Evolutionary conservation across 2,888 invertebrate genomes (phyloP), one percentile per base, ranked within the genome.

Genomic region (Mesorhabditis sp.): DNA sequence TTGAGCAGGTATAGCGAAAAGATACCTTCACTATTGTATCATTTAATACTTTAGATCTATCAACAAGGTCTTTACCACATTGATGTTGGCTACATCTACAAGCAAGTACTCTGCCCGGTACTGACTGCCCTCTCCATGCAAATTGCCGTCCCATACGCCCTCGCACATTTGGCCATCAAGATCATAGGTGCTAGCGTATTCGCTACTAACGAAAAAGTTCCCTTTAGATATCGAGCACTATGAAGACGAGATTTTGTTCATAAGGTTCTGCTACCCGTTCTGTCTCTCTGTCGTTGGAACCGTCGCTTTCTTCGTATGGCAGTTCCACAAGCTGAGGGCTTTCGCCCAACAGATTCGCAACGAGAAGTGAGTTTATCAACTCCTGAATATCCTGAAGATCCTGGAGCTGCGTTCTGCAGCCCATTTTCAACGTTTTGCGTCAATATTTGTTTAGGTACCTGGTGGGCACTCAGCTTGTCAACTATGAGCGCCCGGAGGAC

Each of bases 281-380:
- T 89, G 95, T 77, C 89, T 96, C 83, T 88, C 93, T 15, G 68
- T 75, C 43, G 67, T 76, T 7, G 65, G 72, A 5, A 62, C 73
- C 5, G 67, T 67, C 5, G 68, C 74, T 5, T 90, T 94, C 76
- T 89, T 93, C 69, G 90, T 90, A 74, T 92, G 95, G 84, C 93
- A 97, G 90, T 91, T 95, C 70, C 91, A 92, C 70, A 96, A 97
- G 86, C 94, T 98, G 88, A 91, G 91, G 83, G 92, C 93, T 84
- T 89, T 98, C 28, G 96, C 96, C 87, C 94, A 96, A 86, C 95
- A 95, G 87, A 98, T 98, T 85, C 95, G 96, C 88, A 97, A 98
- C 88, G 97, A 97, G 88, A 97, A 96, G 88, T 96, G 71, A 62
- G 73, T 69, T 43, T 44, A 6, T 42, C 7, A 6, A 45, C 44